phyloP scores from a whole-genome alignment of 1,140 invertebrate genomes.

The Asobara japonica region DNA sequence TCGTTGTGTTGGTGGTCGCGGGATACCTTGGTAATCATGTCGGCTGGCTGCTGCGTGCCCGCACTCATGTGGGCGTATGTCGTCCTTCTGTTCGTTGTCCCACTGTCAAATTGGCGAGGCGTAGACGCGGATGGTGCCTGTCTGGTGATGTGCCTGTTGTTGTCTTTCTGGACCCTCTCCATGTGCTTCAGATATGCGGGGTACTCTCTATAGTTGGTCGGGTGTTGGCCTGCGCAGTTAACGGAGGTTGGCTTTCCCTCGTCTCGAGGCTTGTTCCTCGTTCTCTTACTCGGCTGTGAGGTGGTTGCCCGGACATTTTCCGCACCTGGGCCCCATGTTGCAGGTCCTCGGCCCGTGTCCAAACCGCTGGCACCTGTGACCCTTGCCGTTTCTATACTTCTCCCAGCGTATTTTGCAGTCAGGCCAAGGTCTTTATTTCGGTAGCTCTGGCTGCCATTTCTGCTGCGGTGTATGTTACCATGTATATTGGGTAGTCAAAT shows the following conservation, averaged over 20 bases:
- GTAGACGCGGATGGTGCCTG: too few relatives aligned
- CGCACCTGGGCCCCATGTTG: background rate
- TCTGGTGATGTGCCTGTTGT: background rate
- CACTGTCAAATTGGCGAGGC: too few relatives aligned
- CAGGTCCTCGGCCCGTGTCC: background rate
- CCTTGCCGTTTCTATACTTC: background rate
- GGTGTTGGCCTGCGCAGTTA: background rate
- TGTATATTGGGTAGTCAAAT: too few relatives aligned
- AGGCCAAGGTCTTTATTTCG: background rate
- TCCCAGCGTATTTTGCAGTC: constrained; percentile 4
- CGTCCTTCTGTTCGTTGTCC: too few relatives aligned
- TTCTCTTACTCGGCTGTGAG: constrained; percentile 14
- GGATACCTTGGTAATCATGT: too few relatives aligned
- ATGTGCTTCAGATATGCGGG: background rate
- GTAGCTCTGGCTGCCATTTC: background rate
- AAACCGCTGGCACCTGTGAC: background rate
- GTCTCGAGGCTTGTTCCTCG: background rate
- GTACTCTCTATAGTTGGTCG: background rate
- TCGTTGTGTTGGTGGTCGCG: too few relatives aligned
- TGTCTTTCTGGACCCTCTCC: background rate
- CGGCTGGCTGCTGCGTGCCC: too few relatives aligned
- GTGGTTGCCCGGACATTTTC: constrained; percentile 23
- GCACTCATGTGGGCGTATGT: too few relatives aligned
- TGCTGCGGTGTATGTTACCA: too few relatives aligned
- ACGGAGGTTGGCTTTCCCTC: background rate